Base-by-base conservation (phyloP, 2,888 invertebrate genomes). In the Athetis lepigone region DNA sequence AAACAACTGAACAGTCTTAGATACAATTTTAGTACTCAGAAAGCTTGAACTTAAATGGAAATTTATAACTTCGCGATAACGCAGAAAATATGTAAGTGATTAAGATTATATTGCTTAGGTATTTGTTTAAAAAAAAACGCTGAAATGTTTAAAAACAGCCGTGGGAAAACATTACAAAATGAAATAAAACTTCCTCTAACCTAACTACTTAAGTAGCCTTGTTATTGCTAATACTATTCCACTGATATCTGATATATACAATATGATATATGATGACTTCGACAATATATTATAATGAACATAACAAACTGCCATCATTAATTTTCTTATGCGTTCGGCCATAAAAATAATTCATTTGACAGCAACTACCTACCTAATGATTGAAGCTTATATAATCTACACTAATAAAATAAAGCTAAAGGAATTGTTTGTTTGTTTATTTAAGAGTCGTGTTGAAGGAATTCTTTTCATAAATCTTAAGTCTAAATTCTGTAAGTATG, bases 321-420 rank as follows among this genome's bases (percentile, higher is more conserved):
- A 68, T 40, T 46, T 40, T 23, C 21, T 18, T 25, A 8, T 6
- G 45, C 21, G n/a, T 18, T 49, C 49, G 8, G 46, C 23, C 27
- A 27, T 19, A 45, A 68, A 50, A 68, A 50, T 18, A 43, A 39
- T 45, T 45, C 33, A 29, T 46, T 25, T 39, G 68, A 46, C 60
- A 59, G 40, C 21, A 29, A 39, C 29, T 52, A 9, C 21, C 16
- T n/a, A 60, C n/a, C 33, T 46, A 39, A 19, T 39, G 18, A 47
- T 69, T 37, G 27, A 47, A 37, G 36, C 1, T 18, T 11, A 16
- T 29, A 29, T 29, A 33, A 29, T 39, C n/a, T 11, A 57, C n/a
- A n/a, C n/a, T n/a, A n/a, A n/a, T n/a, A n/a, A n/a, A n/a, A n/a
- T n/a, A n/a, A n/a, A n/a, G n/a, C n/a, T n/a, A n/a, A n/a, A n/a